phyloP scores from a whole-genome alignment of 2,888 invertebrate species.

The Hypsopygia costalis region DNA sequence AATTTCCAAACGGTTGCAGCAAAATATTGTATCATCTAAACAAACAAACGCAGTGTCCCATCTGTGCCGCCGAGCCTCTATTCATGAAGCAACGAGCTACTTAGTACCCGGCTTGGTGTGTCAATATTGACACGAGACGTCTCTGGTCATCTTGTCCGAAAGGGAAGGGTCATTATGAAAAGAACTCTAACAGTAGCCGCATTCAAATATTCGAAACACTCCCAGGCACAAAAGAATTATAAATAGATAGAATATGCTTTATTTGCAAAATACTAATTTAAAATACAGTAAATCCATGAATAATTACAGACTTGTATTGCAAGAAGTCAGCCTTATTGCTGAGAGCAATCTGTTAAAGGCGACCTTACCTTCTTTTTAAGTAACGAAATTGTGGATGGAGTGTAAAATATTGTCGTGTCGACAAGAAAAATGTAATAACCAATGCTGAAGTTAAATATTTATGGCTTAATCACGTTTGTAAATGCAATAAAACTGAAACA shows the following conservation, averaged over 20 bases:
- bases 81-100: slow-evolving; percentile 69
- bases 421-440: not conserved
- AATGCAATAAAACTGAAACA: slow-evolving; percentile 25
- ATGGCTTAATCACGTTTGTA: slow-evolving; percentile 23
- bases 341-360: too few species aligned
- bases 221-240: not conserved
- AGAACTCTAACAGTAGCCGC: slow-evolving; percentile 39
- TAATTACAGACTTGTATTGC: too few species aligned
- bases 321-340: too few species aligned
- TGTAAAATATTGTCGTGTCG: not conserved
- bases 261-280: too few species aligned
- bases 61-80: slow-evolving; percentile 46
- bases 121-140: slow-evolving; percentile 66
- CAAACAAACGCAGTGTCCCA: slow-evolving; percentile 41
- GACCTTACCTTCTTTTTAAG: too few species aligned
- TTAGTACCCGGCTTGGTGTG: slow-evolving; percentile 60
- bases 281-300: too few species aligned
- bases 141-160: slow-evolving; percentile 66
- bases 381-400: too few species aligned
- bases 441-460: slow-evolving; percentile 16
- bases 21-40: slow-evolving; percentile 28
- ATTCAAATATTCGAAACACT: slow-evolving; percentile 40
- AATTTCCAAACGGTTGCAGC: not conserved
- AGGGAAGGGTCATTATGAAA: slow-evolving; percentile 40
- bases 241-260: too few species aligned